Conservation (phyloP, 2,113 vertebrate species). For the Rousettus leschenaultii region DNA sequence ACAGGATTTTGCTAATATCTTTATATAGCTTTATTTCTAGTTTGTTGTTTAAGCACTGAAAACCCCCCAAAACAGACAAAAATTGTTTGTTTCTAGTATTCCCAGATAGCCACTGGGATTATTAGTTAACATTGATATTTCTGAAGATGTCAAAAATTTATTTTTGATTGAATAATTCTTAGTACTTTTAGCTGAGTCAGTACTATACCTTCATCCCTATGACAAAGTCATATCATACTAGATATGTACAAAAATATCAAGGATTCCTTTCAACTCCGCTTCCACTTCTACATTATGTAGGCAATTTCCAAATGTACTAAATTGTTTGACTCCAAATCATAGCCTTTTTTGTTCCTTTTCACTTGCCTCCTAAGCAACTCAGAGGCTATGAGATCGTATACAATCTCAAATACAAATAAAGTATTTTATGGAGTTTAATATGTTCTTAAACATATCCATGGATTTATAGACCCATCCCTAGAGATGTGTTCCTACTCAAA, state of each 20-base stretch:
- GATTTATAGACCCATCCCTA: not conserved
- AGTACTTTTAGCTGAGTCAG: not conserved
- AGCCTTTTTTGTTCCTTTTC: not conserved
- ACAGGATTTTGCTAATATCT: not conserved
- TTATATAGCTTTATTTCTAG: not conserved
- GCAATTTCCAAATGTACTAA: not conserved
- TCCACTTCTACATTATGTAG: not conserved
- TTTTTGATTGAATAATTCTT: not conserved
- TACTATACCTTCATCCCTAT: not conserved
- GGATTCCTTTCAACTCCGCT: not conserved
- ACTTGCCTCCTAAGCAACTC: not conserved
- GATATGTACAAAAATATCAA: not conserved
- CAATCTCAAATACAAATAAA: not conserved
- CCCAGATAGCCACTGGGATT: not conserved
- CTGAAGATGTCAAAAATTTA: not conserved
- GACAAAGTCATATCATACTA: not conserved
- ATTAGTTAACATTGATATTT: not conserved
- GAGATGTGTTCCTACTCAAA: not conserved
- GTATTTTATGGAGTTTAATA: not conserved
- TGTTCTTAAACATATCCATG: not conserved
- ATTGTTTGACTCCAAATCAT: not conserved
- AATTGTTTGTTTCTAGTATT: not conserved
- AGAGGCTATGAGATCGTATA: not conserved
- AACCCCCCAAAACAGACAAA: not conserved
- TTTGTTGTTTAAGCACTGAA: not conserved